Evolutionary conservation across 1,140 invertebrate genomes (phyloP).

Genomic region (Ooceraea biroi): DNA sequence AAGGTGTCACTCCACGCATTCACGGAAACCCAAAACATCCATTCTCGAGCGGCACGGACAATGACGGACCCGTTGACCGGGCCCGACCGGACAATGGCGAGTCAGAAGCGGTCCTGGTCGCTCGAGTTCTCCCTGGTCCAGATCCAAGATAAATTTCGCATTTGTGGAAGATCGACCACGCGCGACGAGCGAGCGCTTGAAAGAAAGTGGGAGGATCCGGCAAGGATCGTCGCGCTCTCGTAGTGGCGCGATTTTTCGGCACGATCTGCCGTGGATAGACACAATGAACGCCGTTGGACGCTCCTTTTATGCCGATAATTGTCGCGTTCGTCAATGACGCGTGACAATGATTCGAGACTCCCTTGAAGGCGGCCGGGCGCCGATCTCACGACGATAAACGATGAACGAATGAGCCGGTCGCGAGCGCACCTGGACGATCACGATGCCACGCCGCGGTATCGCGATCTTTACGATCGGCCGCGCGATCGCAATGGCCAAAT

Average conservation of each 20-base stretch:
- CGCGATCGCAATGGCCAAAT: conserved; percentile 49
- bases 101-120: conserved; percentile 45
- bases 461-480: conserved; percentile 3
- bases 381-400: conserved; percentile 63
- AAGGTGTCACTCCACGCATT: conserved; percentile 74
- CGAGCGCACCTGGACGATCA: conserved; percentile 59
- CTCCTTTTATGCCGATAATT: conserved; percentile 56
- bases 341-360: conserved; percentile 34
- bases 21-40: conserved; percentile 77
- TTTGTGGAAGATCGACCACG: conserved; percentile 69
- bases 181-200: conserved; percentile 15
- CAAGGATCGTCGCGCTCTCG: conserved; percentile 16
- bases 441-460: conserved; percentile 19
- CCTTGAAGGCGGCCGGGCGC: background rate
- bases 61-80: conserved; percentile 70
- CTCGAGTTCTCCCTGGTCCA: conserved; percentile 44
- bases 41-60: conserved; percentile 68
- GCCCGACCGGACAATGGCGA: conserved; percentile 61
- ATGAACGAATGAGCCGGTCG: conserved; percentile 65
- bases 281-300: conserved; percentile 51
- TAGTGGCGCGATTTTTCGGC: conserved; percentile 48
- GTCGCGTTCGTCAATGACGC: conserved; percentile 54
- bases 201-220: conserved; percentile 44
- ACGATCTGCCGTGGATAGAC: background rate
- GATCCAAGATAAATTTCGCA: conserved; percentile 79